Evolutionary conservation across 2,797 vertebrate genomes (phyloP).

Genomic region (Propithecus deckenii): DNA sequence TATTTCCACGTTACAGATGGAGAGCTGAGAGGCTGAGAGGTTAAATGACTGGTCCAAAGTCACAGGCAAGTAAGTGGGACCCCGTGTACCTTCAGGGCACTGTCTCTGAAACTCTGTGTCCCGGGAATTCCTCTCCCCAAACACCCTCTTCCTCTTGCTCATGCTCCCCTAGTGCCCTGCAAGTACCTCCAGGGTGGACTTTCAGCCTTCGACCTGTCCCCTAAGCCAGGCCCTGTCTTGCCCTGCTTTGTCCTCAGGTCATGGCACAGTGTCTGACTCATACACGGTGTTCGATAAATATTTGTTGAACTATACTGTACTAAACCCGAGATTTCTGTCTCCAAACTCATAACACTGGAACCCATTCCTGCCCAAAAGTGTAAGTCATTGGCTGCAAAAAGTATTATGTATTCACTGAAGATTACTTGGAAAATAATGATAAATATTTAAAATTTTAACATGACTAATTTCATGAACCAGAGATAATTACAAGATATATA

Average conservation of each 20-base stretch:
- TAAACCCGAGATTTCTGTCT: conserved; percentile 24
- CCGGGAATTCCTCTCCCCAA: background rate
- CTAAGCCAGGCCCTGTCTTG: background rate
- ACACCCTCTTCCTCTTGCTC: background rate
- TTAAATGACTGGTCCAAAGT: background rate
- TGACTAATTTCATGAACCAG: background rate
- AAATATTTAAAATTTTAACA: background rate
- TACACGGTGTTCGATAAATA: background rate
- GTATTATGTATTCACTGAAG: background rate
- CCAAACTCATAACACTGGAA: background rate
- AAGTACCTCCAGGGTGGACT: background rate
- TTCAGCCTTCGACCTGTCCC: background rate
- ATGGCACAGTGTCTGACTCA: background rate
- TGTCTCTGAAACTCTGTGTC: background rate
- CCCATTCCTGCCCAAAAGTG: background rate
- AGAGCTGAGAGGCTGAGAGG: background rate
- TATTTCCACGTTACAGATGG: background rate
- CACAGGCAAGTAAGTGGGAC: background rate
- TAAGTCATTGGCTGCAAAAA: background rate
- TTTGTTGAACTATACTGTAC: background rate
- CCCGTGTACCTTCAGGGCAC: background rate
- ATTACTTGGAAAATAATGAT: conserved; percentile 16
- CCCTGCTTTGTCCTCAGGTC: background rate
- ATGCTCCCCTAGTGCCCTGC: background rate
- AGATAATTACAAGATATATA: conserved; percentile 28